Evolutionary conservation across 1,140 invertebrate genomes (phyloP), one percentile per base, ranked within the genome.

Genomic region (Temnothorax longispinosus): DNA sequence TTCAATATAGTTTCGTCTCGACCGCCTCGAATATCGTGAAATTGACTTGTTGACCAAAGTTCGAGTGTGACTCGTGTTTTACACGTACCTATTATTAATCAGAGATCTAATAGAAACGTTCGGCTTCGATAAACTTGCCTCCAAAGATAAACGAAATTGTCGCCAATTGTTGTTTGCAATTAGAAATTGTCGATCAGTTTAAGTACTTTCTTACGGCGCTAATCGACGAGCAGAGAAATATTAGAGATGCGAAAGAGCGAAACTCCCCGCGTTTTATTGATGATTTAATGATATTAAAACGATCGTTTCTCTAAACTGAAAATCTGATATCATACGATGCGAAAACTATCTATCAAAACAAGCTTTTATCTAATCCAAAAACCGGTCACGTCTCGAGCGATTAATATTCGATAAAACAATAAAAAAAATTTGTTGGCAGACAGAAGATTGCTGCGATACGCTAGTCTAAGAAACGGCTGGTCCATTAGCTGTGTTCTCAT

Each of bases 281-380:
- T 47, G 0, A 71, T 18, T 27, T 27, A 27, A 5, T 35, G 15
- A 64, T 13, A 18, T 13, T 71, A 32, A 18, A 38, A 18, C 13
- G 7, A 15, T 0, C 2, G 35, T 56, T 35, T 41, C 27, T 76
- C 35, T 41, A 76, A 76, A 76, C 54, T 58, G 35, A 27, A 58
- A 41, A 56, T 71, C 13, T 50, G 13, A 10, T 50, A 52, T 41
- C n/a, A 27, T 38, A 41, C 3, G 18, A 0, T 5, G n/a, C 8
- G 6, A 21, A 56, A 38, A 38, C 8, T 74, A 56, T 56, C n/a
- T 58, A 27, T 75, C 52, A 75, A 41, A 75, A 75, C 11, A 0
- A 75, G 5, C 5, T 11, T 41, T 75, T 75, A 58, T 75, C 35
- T 75, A 56, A 75, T 58, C 35, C 35, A 75, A 75, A 74, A 58